phyloP scores from a whole-genome alignment of 2,113 vertebrate genomes.

The Caranx melampygus region DNA sequence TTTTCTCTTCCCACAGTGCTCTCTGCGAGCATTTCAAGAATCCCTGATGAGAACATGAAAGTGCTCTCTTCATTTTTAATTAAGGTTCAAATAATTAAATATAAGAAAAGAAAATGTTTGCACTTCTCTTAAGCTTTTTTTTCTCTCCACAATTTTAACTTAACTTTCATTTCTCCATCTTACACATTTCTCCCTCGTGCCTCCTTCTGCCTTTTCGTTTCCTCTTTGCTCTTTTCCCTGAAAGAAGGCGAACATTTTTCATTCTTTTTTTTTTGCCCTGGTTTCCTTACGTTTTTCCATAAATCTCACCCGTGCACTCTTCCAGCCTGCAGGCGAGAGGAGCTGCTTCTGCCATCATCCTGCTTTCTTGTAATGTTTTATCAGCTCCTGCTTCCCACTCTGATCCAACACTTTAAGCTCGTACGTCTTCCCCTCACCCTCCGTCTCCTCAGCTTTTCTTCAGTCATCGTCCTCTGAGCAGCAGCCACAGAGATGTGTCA shows the following conservation, averaged over 20 bases:
- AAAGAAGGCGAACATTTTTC: slow-evolving; percentile 11
- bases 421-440: neutral
- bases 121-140: neutral
- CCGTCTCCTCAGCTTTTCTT: neutral
- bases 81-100: slow-evolving; percentile 2
- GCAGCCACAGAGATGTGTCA: slow-evolving; percentile 7
- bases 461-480: slow-evolving; percentile 1
- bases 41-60: neutral
- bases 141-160: neutral
- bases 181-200: neutral
- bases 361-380: slow-evolving; percentile 36
- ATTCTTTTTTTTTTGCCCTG: slow-evolving; percentile 25
- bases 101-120: neutral
- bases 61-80: neutral
- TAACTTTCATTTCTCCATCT: neutral
- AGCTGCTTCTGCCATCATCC: slow-evolving; percentile 3
- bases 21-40: neutral
- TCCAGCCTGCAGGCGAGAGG: neutral
- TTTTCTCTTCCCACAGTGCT: neutral
- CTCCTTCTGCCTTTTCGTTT: neutral
- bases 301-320: slow-evolving; percentile 7
- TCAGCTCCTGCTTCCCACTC: slow-evolving; percentile 7
- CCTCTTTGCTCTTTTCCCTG: neutral
- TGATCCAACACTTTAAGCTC: slow-evolving; percentile 22
- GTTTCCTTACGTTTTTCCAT: slow-evolving; percentile 26